Base-by-base conservation (phyloP, 2,797 vertebrate genomes). In the Poliocrania exsul region DNA sequence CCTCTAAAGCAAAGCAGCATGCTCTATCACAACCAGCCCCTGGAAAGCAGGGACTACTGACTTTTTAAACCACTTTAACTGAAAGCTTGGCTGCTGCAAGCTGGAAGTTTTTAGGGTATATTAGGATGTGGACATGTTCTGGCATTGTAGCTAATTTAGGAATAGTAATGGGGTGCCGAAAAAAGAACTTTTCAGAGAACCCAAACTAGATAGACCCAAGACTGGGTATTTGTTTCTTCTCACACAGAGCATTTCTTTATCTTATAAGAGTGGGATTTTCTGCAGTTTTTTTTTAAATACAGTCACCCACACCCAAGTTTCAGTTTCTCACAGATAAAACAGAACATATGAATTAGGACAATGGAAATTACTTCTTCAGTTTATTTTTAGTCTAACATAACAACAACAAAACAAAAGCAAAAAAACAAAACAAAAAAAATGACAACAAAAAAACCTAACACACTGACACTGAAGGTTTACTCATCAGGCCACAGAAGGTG, bases 361-460 rank as follows among this genome's bases (percentile, higher is more conserved):
- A 94, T 69, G 19, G 17, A 81, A 78, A 47, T 3, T 0, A 6
- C 18, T 88, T 73, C 24, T 88, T 67, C 31, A 23, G 26, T 38
- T 77, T 23, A 23, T 54, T 47, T 79, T 81, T 42, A 51, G 35
- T 81, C 25, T 46, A 62, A 35, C 56, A 60, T 31, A 58, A 64
- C 8, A 15, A 49, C 0, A 11, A 8, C 4, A 50, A n/a, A 53
- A 50, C 9, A 21, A 10, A 18, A 18, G 6, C 3, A 7, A 31
- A 9, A 13, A 29, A 24, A 3, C 2, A 31, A 62, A 25, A 0
- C 44, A 42, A 16, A 42, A 23, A 19, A 11, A 38, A 60, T 53
- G 9, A n/a, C 37, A 12, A 7, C 40, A 58, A 57, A 21, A 47
- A 10, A 0, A 12, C 1, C 33, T 26, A 53, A 53, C 23, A 31